Evolutionary conservation across 1,140 invertebrate genomes (phyloP).

Genomic region (Drosophila tropicalis): DNA sequence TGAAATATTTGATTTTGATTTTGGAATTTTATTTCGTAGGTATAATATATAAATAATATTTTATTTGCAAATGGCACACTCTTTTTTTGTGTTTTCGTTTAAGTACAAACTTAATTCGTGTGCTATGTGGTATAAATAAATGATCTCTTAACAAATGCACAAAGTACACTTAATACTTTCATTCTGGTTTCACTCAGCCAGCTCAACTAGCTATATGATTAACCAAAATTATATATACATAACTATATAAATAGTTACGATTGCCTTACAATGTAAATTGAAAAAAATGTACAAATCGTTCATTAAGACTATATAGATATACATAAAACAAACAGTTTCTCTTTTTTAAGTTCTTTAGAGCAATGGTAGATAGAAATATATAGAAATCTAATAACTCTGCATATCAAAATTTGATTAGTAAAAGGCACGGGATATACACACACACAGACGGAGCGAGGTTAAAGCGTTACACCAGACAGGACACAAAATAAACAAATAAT

Average conservation of each 20-base stretch:
- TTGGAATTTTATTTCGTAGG: constrained; percentile 37
- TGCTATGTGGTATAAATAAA: constrained; percentile 40
- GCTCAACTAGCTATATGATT: constrained; percentile 43
- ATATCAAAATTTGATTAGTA: constrained; percentile 30
- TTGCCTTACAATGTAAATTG: constrained; percentile 50
- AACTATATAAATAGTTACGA: constrained; percentile 46
- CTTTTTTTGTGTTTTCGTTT: constrained; percentile 33
- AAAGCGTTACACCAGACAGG: constrained; percentile 3
- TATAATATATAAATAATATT: constrained; percentile 45
- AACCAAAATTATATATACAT: neutral
- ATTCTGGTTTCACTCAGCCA: constrained; percentile 33
- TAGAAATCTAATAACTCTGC: constrained; percentile 2
- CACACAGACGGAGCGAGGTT: constrained; percentile 34
- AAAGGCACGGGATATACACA: constrained; percentile 56
- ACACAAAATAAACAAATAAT: constrained; percentile 21
- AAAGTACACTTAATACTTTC: constrained; percentile 75
- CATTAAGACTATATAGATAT: constrained; percentile 26
- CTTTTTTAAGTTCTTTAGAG: neutral
- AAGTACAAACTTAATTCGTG: constrained; percentile 49
- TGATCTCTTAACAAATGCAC: constrained; percentile 66
- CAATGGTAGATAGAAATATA: neutral
- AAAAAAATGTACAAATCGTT: constrained; percentile 64
- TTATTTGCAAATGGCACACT: constrained; percentile 64
- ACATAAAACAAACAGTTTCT: constrained; percentile 23
- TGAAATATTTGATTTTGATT: neutral